Evolutionary conservation across 2,113 vertebrate genomes (phyloP).

Genomic region (Potamarius usumacintae): DNA sequence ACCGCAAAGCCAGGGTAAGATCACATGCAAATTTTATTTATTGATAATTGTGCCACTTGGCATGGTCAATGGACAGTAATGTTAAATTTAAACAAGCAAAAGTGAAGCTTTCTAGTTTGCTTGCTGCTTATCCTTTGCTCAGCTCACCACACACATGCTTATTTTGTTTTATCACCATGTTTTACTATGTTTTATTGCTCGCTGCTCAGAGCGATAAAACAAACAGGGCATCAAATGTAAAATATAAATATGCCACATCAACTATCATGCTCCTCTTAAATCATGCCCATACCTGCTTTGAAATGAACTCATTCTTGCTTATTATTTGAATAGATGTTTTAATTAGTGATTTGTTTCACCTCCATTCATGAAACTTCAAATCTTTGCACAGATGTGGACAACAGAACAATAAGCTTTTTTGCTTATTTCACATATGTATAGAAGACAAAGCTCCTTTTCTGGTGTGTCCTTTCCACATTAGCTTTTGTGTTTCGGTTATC

Average conservation of each 20-base stretch:
- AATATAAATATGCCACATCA: neutral
- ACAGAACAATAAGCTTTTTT: neutral
- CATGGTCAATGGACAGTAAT: neutral
- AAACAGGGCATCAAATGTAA: neutral
- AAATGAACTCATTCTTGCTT: neutral
- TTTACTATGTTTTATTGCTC: no score
- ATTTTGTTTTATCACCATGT: no score
- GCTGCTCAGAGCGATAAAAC: neutral
- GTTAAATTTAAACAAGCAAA: neutral
- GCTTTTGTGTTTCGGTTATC: neutral
- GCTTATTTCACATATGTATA: neutral
- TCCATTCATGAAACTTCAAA: neutral
- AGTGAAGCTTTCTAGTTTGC: neutral
- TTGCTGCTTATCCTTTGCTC: neutral
- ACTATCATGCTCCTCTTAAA: neutral
- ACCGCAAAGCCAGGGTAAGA: neutral
- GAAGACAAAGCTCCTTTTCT: neutral
- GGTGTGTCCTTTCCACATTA: conserved; percentile 7
- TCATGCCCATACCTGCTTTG: neutral
- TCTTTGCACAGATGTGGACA: neutral
- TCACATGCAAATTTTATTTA: neutral
- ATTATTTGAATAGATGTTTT: neutral
- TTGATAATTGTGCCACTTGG: neutral
- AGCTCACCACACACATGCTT: neutral
- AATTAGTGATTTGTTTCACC: neutral